These are phyloP conservation scores for Xestia sexstrigata DNA, from an alignment of 2,888 invertebrate genomes.

Conservation along the genomic window DNA sequence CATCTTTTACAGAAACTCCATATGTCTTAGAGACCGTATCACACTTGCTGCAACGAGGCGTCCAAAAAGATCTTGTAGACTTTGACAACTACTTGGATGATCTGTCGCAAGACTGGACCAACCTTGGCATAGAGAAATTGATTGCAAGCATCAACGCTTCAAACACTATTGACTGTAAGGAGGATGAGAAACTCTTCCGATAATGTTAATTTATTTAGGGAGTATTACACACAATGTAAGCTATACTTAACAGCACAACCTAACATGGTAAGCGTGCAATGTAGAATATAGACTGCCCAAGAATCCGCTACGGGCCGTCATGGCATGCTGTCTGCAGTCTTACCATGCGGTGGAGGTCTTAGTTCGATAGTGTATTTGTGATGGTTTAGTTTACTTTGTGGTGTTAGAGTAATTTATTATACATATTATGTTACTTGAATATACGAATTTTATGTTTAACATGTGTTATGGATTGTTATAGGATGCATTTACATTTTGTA, in stretches of 20 bases:
- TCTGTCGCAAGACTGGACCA: conserved; percentile 97
- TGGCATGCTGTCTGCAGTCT: background rate
- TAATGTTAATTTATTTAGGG: conserved; percentile 45
- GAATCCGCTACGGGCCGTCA: background rate
- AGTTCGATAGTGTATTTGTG: conserved; percentile 1
- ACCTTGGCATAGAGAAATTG: conserved; percentile 89
- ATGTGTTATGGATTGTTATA: conserved; percentile 37
- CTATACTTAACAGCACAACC: conserved; percentile 3
- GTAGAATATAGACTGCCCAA: background rate
- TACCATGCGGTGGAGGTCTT: background rate
- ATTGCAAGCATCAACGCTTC: conserved; percentile 81
- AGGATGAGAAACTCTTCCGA: conserved; percentile 64
- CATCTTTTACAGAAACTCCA: conserved; percentile 80
- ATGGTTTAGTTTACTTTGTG: conserved; percentile 10
- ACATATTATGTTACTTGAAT: conserved; percentile 22
- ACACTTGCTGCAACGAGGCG: conserved; percentile 93
- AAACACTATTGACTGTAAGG: conserved; percentile 68
- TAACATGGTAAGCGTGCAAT: background rate
- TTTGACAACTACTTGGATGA: conserved; percentile 99
- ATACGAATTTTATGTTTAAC: conserved; percentile 42
- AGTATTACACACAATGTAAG: conserved; percentile 22
- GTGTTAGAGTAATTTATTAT: conserved; percentile 54
- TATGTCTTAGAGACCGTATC: conserved; percentile 92
- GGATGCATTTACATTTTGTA: conserved; percentile 9
- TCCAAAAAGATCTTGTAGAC: conserved; percentile 95